These are phyloP conservation scores for Phyllotreta striolata DNA, from an alignment of 2,888 invertebrate genomes.

Conservation along the genomic window DNA sequence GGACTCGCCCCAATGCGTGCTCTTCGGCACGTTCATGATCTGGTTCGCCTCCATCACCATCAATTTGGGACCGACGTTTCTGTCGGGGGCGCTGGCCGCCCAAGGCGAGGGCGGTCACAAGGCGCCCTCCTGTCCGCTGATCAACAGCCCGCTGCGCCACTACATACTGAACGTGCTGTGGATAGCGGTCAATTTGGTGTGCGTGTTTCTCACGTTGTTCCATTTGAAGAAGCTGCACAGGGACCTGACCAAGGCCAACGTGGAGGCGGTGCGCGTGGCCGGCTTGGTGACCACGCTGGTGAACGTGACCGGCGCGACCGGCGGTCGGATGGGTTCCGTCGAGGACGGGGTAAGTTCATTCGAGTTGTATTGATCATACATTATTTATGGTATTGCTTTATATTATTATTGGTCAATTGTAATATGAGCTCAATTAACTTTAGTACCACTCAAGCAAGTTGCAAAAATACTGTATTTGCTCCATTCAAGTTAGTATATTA, in stretches of 20 bases:
- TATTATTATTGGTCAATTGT: too few relatives aligned
- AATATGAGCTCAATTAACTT: too few relatives aligned
- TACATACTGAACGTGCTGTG: conserved; percentile 90
- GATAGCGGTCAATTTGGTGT: conserved; percentile 88
- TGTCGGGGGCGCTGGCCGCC: conserved; percentile 83
- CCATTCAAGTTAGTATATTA: too few relatives aligned
- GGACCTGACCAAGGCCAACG: conserved; percentile 83
- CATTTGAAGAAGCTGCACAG: conserved; percentile 84
- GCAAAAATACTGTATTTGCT: too few relatives aligned
- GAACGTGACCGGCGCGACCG: conserved; percentile 73
- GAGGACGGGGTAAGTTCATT: conserved; percentile 44
- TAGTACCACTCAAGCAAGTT: too few relatives aligned
- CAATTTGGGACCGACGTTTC: conserved; percentile 87
- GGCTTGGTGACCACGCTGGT: conserved; percentile 84
- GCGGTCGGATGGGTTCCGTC: conserved; percentile 55
- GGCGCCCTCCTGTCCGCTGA: conserved; percentile 84
- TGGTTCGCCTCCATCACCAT: conserved; percentile 93
- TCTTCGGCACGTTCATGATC: conserved; percentile 91
- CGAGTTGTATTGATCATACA: neutral
- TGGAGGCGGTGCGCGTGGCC: conserved; percentile 83
- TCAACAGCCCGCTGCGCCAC: conserved; percentile 87
- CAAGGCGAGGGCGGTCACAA: conserved; percentile 80
- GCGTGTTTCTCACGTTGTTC: conserved; percentile 82
- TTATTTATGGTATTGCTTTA: too few relatives aligned
- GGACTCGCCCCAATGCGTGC: conserved; percentile 89